Evolutionary conservation across 1,140 invertebrate species (phyloP), one percentile per base, ranked within the genome.

Genomic region (Parapsyche elsis): DNA sequence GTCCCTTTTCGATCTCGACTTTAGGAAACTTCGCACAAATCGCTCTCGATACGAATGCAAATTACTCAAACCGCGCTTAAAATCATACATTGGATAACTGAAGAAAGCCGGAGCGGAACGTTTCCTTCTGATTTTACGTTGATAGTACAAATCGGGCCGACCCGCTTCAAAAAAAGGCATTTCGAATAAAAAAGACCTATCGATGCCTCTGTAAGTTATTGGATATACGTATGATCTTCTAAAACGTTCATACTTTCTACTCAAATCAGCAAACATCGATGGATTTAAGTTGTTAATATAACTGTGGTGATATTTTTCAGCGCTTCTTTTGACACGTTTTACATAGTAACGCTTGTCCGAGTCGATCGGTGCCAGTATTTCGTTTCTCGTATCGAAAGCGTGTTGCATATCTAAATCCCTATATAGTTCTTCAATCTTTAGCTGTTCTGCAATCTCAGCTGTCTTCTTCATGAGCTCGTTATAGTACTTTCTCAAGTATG

Each of bases 401-500:
- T 14, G 49, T 9, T 57, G 23, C 24, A 21, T 73, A 4, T 79
- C 78, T 9, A 78, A 21, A 21, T 81, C 24, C 26, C 45, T 80
- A 24, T 78, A 67, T 0, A 67, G 61, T n/a, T 81, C 76, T 81
- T 80, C 71, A 5, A 80, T 70, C 14, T 16, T 16, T 0, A 80
- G 64, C 23, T 79, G 81, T 23, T 76, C 45, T 21, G 76, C 49
- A n/a, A 81, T 83, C 9, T 85, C 74, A 1, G 30, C 78, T 0
- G 80, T 26, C 84, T 86, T 84, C 59, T 85, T 84, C 53, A 84
- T 83, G 0, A 90, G 83, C 19, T 86, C 85, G 61, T 87, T 87
- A 79, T 90, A 88, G 77, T 89, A 89, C 78, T 89, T 88, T 21
- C 88, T 85, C 0, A 91, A 81, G 76, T 87, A 91, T 0, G 88